Percentiles rank a stretch among this genome's conserved stretches.
These are phyloP conservation scores for Oreotrochilus melanogaster DNA, from an alignment of 2,113 vertebrate genomes.

Conservation along the genomic window DNA sequence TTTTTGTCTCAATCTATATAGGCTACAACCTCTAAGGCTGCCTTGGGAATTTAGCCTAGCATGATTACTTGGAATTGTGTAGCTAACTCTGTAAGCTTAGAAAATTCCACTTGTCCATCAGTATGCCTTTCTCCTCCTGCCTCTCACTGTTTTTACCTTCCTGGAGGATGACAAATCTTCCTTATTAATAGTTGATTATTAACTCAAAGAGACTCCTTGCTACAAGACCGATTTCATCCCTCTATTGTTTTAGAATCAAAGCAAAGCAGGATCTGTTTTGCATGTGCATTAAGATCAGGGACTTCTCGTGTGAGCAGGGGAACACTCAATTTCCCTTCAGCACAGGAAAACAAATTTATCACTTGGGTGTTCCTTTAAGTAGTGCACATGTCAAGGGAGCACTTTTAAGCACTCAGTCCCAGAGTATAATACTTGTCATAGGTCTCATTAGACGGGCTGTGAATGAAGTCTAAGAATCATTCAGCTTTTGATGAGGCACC, in stretches of 20 bases:
- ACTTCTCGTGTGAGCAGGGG: neutral
- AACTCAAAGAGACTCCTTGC: neutral
- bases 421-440: neutral
- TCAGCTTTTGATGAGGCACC: neutral
- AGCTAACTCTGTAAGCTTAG: neutral
- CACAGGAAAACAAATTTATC: slow-evolving; percentile 40
- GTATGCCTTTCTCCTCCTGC: neutral
- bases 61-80: neutral
- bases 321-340: neutral
- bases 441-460: neutral
- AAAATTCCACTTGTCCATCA: neutral
- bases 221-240: neutral
- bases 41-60: neutral
- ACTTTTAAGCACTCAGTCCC: neutral
- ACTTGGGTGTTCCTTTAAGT: slow-evolving; percentile 4
- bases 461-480: neutral
- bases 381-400: neutral
- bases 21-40: neutral
- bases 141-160: neutral
- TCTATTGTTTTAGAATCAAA: neutral
- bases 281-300: neutral
- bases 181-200: neutral
- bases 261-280: neutral
- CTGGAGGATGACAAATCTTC: neutral
- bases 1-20: neutral